Base-by-base conservation (phyloP, 2,113 vertebrate species). In the Quiscalus mexicanus region DNA sequence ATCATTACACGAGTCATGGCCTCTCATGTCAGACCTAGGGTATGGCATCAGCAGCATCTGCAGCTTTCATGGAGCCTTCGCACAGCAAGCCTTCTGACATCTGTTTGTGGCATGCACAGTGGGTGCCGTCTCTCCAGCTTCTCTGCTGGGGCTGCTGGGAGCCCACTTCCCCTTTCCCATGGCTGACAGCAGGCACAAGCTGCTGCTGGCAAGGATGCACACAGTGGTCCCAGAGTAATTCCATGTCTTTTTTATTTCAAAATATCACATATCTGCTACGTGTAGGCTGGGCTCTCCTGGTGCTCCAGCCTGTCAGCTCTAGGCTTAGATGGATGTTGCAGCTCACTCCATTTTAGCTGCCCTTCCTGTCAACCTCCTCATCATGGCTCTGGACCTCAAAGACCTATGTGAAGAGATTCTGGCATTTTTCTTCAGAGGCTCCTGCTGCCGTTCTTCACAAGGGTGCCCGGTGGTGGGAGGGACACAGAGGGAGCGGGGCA, bases 71-170 rank as follows among this genome's bases (percentile, higher is more conserved):
- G 93, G 77, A 84, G 89, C 73, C 70, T 80, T 62, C 45, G 77
- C 84, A 84, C 84, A 78, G 84, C 92, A 17, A 91, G 56, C 52
- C 4, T 56, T 74, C 84, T 73, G 39, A 94, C 95, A 93, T 97
- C 87, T 95, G 96, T 74, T 91, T 87, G 90, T 82, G 84, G 93
- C 84, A n/a, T 84, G 93, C 92, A 94, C 74, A 50, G 47, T 58
- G 90, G 65, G 78, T 42, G 90, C 87, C 8, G 2, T 62, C 62
- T 75, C 89, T 22, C 81, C 74, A 89, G 52, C 69, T 33, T 22
- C 81, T 84, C 58, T 82, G 81, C 84, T 78, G 84, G 76, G 74
- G 69, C 81, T 22, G 5, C 55, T 45, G 30, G 67, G 62, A 83
- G 60, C 47, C 95, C 15, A 23, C 37, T 41, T 70, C 58, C 52